These are phyloP conservation scores for Caenorhabditis tropicalis DNA, from an alignment of 1,140 invertebrate genomes.

Conservation along the genomic window DNA sequence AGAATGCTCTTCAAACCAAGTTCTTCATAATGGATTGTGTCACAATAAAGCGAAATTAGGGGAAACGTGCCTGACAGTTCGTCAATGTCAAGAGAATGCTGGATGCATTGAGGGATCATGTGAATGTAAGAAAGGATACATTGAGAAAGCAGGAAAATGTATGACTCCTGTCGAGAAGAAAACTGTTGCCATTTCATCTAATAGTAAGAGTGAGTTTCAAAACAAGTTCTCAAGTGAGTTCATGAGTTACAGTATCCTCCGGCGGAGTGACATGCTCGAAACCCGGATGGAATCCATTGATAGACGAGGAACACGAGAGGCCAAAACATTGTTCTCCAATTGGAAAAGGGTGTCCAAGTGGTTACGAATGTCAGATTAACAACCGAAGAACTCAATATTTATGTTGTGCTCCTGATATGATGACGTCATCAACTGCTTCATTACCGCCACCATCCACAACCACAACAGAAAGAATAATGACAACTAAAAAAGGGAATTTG, in stretches of 20 bases:
- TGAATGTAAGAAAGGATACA: constrained; percentile 49
- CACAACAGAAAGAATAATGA: constrained; percentile 27
- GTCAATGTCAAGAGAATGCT: constrained; percentile 42
- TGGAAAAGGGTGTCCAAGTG: constrained; percentile 30
- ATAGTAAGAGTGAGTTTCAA: background rate
- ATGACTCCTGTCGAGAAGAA: constrained; percentile 37
- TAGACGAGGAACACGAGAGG: constrained; percentile 27
- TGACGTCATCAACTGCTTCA: background rate
- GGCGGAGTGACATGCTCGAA: constrained; percentile 35
- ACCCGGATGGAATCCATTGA: constrained; percentile 33
- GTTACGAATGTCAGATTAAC: constrained; percentile 54
- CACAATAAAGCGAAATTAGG: constrained; percentile 38
- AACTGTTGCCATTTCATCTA: background rate
- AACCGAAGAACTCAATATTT: constrained; percentile 51
- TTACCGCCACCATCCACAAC: constrained; percentile 3
- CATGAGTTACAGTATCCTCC: background rate
- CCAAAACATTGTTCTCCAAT: constrained; percentile 26
- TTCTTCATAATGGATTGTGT: constrained; percentile 46
- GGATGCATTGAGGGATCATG: constrained; percentile 53
- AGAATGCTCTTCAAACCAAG: constrained; percentile 49
- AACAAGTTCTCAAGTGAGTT: background rate
- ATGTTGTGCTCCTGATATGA: constrained; percentile 48
- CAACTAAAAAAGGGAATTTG: background rate
- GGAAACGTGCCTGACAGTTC: constrained; percentile 24
- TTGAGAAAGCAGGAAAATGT: constrained; percentile 49